Conservation (phyloP, 2,113 vertebrate genomes). For the Bujurquina vittata region DNA sequence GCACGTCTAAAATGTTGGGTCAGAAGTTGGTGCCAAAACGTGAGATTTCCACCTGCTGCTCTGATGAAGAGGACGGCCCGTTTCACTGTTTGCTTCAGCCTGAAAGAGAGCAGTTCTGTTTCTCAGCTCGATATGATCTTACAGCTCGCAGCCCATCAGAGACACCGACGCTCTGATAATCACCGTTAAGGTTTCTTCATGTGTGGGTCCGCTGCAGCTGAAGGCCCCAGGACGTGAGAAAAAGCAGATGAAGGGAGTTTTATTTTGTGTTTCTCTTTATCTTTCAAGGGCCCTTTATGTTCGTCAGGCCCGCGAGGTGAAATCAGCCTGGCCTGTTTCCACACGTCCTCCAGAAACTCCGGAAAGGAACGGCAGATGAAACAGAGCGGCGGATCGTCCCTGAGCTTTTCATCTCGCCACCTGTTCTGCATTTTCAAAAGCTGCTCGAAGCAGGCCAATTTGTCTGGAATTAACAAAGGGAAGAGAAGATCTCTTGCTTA, state of each 20-base stretch:
- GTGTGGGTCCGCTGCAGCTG: not conserved
- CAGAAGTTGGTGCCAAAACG: not conserved
- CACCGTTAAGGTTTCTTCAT: not conserved
- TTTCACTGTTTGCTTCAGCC: not conserved
- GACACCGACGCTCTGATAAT: not conserved
- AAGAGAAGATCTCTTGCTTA: not conserved
- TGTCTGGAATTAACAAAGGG: slow-evolving; percentile 21
- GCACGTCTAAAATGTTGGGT: too few relatives aligned
- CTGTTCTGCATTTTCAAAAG: slow-evolving; percentile 56
- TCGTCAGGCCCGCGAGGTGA: not conserved
- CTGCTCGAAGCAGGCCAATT: slow-evolving; percentile 2
- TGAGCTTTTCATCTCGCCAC: slow-evolving; percentile 54
- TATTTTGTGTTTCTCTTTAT: not conserved
- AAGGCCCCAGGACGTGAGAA: not conserved
- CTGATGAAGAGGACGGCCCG: not conserved
- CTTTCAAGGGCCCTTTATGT: slow-evolving; percentile 3
- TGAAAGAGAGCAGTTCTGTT: not conserved
- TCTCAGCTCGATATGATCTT: not conserved
- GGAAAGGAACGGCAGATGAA: slow-evolving; percentile 32
- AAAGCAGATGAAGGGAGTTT: not conserved
- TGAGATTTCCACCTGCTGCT: not conserved
- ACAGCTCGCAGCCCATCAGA: not conserved
- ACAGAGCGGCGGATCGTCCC: not conserved
- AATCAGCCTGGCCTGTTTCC: slow-evolving; percentile 5
- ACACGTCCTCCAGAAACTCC: not conserved